Evolutionary conservation across 2,113 vertebrate species (phyloP).

Genomic region (Dicaeum eximium): DNA sequence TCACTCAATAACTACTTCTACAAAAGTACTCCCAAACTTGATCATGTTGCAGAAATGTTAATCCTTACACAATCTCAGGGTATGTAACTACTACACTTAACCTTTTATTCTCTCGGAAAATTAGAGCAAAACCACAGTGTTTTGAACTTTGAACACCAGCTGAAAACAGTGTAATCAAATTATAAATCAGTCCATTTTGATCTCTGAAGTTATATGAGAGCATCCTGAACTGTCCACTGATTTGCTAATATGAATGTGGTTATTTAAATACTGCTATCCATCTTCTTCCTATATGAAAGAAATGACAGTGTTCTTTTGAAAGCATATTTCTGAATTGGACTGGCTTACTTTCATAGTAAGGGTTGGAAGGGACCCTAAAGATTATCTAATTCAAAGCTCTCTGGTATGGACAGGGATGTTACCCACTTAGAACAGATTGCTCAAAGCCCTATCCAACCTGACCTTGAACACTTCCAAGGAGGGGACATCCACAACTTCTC

Average conservation of each 20-base stretch:
- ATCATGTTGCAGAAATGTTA: not conserved
- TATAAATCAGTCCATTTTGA: not conserved
- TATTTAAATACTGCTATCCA: not conserved
- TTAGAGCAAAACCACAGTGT: not conserved
- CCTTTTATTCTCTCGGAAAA: not conserved
- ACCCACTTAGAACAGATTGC: not conserved
- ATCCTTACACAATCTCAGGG: not conserved
- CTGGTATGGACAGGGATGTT: not conserved
- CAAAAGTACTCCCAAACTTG: not conserved
- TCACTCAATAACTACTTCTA: not conserved
- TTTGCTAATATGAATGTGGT: not conserved
- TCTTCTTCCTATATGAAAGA: not conserved
- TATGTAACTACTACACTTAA: not conserved
- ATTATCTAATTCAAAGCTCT: not conserved
- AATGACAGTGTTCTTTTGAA: not conserved
- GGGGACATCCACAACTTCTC: not conserved
- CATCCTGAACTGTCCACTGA: not conserved
- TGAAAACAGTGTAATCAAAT: not conserved
- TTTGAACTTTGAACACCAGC: not conserved
- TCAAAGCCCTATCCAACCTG: not conserved
- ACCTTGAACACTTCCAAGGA: not conserved
- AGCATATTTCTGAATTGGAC: not conserved
- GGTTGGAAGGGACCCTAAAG: not conserved
- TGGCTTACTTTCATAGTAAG: not conserved
- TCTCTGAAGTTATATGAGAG: not conserved